Evolutionary conservation across 37 sponge, comb jelly and placozoan species (phyloP), one percentile per base, ranked within the genome.

Genomic region (Crambe crambe): DNA sequence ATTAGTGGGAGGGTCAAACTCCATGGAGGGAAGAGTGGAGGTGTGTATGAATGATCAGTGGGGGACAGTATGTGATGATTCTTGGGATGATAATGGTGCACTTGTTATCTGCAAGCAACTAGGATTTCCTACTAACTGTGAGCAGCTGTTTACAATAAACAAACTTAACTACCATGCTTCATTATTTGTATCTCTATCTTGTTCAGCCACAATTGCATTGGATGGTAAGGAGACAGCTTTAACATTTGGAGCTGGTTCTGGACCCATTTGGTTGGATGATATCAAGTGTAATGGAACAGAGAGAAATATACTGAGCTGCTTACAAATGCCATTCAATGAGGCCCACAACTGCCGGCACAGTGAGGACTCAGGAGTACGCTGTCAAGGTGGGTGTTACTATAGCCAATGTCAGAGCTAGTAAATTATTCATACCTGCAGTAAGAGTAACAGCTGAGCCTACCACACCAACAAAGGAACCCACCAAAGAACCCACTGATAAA

Each of bases 271-370:
- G 37, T 22, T 82, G 65, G 82, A 82, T 35, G 74, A 82, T 73
- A 74, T 82, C 9, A 74, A 82, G 39, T 91, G 92, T 43, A 41
- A 5, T 2, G 92, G 92, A 2, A 59, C 43, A 44, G 92, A 91
- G 80, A 26, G 42, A 42, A 83, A 83, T 58, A n/a, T 91, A 8
- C 40, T 73, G 31, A 40, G 56, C 26, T 91, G 92, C 58, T 35
- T 74, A 44, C 82, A 82, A 41, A 59, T 62, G 34, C 82, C 62
- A 8, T 37, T 61, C 1, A 42, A 6, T 30, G 18, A 12, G 18
- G 26, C 9, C 29, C 75, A 87, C 69, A 83, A 91, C 80, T 91
- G 92, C 38, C 8, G 25, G 12, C 79, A 87, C 69, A 27, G 2
- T 0, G 90, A 89, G 54, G 90, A 89, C 74, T 80, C 63, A 20